These are phyloP conservation scores for Phalloptychus januarius DNA, from an alignment of 2,797 vertebrate genomes.

Conservation along the genomic window DNA sequence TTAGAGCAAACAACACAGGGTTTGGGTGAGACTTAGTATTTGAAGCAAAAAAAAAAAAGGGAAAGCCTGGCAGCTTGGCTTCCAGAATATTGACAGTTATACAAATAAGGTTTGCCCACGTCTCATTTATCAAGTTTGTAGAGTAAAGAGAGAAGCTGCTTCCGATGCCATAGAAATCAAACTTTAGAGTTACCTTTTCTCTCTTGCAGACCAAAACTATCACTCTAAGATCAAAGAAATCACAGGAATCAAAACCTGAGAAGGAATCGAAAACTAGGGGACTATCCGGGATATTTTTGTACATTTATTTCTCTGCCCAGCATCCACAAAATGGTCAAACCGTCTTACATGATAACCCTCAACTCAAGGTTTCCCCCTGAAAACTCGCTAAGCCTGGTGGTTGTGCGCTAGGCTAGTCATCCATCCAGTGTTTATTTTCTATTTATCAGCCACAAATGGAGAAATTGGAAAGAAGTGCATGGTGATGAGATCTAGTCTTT, in stretches of 20 bases:
- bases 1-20: constrained; percentile 19
- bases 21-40: constrained; percentile 3
- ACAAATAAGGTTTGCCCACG: not conserved
- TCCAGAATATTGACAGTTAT: not conserved
- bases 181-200: not conserved
- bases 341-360: too few species aligned
- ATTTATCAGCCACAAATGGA: not conserved
- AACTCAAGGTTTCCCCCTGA: too few species aligned
- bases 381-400: too few species aligned
- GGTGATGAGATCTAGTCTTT: not conserved
- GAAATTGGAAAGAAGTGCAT: not conserved
- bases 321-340: too few species aligned
- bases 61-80: not conserved
- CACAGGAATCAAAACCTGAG: not conserved
- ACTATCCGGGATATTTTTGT: not conserved
- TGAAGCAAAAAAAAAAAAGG: not conserved
- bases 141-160: not conserved
- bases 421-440: not conserved
- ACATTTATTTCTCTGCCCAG: too few species aligned
- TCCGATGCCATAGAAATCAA: not conserved
- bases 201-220: not conserved
- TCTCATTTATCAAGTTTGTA: not conserved
- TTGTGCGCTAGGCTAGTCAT: too few species aligned
- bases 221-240: not conserved
- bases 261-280: not conserved